Evolutionary conservation across 2,888 invertebrate genomes (phyloP).

Genomic region (Monoplex corrugatus): DNA sequence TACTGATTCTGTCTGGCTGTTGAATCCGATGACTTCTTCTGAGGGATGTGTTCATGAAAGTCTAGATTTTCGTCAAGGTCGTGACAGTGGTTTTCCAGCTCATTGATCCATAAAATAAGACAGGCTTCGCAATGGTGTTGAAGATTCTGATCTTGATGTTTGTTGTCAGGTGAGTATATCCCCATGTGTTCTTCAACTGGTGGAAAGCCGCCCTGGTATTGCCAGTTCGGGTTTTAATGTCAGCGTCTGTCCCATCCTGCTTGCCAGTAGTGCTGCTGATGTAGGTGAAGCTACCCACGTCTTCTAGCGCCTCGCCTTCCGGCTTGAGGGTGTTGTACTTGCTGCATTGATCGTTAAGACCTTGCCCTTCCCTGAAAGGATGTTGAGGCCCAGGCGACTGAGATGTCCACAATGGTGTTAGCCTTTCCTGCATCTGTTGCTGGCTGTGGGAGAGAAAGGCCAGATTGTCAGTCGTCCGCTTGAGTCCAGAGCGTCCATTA

Average conservation of each 20-base stretch:
- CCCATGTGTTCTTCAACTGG: not conserved
- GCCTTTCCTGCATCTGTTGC: not conserved
- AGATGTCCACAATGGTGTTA: not conserved
- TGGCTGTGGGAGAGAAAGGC: not conserved
- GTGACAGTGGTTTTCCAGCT: conserved; percentile 31
- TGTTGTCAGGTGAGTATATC: conserved; percentile 4
- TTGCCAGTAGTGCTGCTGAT: conserved; percentile 15
- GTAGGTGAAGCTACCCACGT: conserved; percentile 7
- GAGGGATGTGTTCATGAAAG: no score
- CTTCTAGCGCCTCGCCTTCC: conserved; percentile 18
- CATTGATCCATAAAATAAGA: conserved; percentile 17
- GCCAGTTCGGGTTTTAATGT: not conserved
- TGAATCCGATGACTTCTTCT: no score
- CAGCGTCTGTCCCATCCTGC: not conserved
- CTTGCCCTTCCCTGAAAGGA: not conserved
- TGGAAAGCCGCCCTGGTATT: not conserved
- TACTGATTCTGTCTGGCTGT: no score
- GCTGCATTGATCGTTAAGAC: conserved; percentile 4
- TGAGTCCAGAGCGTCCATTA: conserved; percentile 30
- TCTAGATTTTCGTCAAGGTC: no score
- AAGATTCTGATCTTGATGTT: conserved; percentile 3
- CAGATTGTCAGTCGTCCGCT: conserved; percentile 25
- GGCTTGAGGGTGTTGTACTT: not conserved
- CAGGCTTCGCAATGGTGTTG: conserved; percentile 17
- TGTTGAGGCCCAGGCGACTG: conserved; percentile 12